Evolutionary conservation across 2,113 vertebrate genomes (phyloP).

Genomic region (Microcebus ravelobensis): DNA sequence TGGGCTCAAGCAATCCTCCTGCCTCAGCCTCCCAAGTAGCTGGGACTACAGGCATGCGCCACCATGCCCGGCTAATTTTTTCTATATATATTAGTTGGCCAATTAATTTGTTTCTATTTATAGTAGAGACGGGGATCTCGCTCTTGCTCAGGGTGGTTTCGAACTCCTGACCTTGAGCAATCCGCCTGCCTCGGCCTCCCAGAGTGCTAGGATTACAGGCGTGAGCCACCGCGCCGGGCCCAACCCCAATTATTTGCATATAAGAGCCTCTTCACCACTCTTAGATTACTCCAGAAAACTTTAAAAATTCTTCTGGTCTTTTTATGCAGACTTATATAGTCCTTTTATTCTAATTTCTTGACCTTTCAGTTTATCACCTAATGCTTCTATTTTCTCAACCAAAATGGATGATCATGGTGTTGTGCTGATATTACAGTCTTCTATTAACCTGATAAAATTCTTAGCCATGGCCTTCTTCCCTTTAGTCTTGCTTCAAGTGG

Average conservation of each 20-base stretch:
- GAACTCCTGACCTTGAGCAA: too few species aligned
- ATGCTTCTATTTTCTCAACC: background rate
- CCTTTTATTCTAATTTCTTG: background rate
- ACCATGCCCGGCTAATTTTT: too few species aligned
- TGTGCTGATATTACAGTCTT: background rate
- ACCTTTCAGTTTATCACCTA: background rate
- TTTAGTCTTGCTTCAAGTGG: background rate
- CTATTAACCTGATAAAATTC: background rate
- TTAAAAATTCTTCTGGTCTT: background rate
- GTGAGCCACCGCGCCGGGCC: too few species aligned
- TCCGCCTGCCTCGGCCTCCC: too few species aligned
- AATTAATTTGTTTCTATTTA: too few species aligned
- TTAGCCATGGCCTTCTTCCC: background rate
- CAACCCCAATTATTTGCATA: background rate
- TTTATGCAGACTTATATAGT: background rate
- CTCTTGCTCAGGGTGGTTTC: too few species aligned
- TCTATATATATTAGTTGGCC: too few species aligned
- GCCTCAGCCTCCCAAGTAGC: too few species aligned
- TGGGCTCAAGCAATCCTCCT: too few species aligned
- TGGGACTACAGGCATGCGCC: too few species aligned
- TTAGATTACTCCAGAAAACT: background rate
- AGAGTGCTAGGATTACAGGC: too few species aligned
- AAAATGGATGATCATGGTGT: background rate
- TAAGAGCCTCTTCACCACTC: background rate
- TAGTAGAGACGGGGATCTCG: too few species aligned